Evolutionary conservation across 2,888 invertebrate species (phyloP), one percentile per base, ranked within the genome.

Genomic region (Volucella inanis): DNA sequence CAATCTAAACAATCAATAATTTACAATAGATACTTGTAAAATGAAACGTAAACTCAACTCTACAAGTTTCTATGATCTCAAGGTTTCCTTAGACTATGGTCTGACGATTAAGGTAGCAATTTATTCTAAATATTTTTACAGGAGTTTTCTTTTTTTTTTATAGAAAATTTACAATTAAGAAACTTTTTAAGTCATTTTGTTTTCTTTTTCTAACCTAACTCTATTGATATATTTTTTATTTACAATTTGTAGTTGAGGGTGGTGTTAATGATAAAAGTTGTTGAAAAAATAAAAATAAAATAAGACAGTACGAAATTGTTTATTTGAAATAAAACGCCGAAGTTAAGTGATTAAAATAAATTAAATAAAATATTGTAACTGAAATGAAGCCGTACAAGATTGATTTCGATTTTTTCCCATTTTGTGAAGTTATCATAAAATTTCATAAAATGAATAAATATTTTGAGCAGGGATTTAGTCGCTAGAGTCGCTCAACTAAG

Each of bases 81-180:
- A 72, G 52, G 18, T 61, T 70, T 39, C 18, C 68, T 62, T 45
- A 3, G 41, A 10, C 76, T 82, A 70, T 50, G 57, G 75, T 75
- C 75, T 75, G 76, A 31, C 57, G 11, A 49, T 45, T 50, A 45
- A 52, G 50, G n/a, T 62, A 54, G 11, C 0, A 22, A 68, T 61
- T 70, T 70, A 61, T 49, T 45, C 67, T 78, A 64, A 22, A 10
- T 74, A 68, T 64, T 50, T 72, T 83, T 31, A 83, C 83, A 83
- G 15, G 55, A 38, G 38, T 59, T 49, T 14, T 55, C 43, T 10
- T 54, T 47, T 38, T 11, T 9, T 70, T 52, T 45, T 6, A 18
- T 41, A 22, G n/a, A 12, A 49, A 72, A 78, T 78, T 67, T 83
- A 82, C 77, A 76, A 18, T 50, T 50, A 52, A 52, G 38, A 50